phyloP scores from a whole-genome alignment of 2,797 vertebrate genomes.

The Arnoldichthys spilopterus region DNA sequence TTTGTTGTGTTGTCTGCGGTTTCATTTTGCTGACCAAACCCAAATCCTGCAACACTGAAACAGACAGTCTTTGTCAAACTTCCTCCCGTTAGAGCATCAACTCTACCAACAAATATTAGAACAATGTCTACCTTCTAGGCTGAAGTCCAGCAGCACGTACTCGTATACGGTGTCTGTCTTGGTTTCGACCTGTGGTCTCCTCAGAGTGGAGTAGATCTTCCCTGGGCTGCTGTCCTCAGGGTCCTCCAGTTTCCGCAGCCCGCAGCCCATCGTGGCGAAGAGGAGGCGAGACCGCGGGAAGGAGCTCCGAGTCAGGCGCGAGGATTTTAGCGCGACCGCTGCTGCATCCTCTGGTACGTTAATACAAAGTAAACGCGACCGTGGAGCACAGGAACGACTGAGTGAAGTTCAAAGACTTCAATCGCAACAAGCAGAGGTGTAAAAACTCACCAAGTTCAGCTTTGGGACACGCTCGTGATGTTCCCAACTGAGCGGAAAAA shows the following conservation, averaged over 20 bases:
- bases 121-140: constrained; percentile 85
- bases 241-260: constrained; percentile 93
- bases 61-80: too few species aligned
- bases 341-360: neutral
- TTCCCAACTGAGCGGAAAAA: neutral
- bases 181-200: constrained; percentile 95
- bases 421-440: neutral
- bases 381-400: too few species aligned
- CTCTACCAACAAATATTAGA: too few species aligned
- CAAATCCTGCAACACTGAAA: too few species aligned
- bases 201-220: constrained; percentile 97
- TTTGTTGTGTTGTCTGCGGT: too few species aligned
- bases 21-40: too few species aligned
- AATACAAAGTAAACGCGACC: neutral
- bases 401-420: neutral
- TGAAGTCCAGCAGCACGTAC: constrained; percentile 94
- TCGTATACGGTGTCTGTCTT: constrained; percentile 89
- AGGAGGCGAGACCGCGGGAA: constrained; percentile 63
- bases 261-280: constrained; percentile 94
- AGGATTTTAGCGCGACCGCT: constrained; percentile 2
- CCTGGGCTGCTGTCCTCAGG: constrained; percentile 96
- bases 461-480: neutral
- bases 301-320: constrained; percentile 44
- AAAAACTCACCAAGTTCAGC: neutral
- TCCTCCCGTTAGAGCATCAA: too few species aligned